A percentile compares a stretch with the other conserved stretches of the same genome.
phyloP scores from a whole-genome alignment of 1,140 invertebrate genomes.

The Trypoxylus dichotomus region DNA sequence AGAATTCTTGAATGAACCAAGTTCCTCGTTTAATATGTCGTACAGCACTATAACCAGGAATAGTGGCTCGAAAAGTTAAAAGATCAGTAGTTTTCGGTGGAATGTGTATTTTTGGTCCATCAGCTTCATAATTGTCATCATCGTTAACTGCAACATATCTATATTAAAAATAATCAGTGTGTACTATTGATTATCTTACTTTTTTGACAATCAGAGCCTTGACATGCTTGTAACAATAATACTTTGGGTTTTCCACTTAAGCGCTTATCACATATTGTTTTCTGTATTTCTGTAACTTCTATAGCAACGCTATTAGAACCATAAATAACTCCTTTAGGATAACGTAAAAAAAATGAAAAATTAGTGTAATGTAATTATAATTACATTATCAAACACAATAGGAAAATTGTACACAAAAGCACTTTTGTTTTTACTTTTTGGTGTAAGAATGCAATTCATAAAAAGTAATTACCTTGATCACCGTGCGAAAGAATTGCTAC shows the following conservation, averaged over 20 bases:
- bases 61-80: conserved; percentile 71
- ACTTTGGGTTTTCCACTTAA: conserved; percentile 45
- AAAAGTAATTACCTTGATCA: conserved; percentile 35
- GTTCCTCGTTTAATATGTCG: conserved; percentile 69
- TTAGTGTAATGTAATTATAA: no score
- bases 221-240: conserved; percentile 47
- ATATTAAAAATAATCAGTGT: background rate
- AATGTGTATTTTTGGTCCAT: conserved; percentile 46
- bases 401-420: no score
- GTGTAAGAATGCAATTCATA: no score
- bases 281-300: conserved; percentile 39
- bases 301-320: conserved; percentile 46
- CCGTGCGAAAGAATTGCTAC: conserved; percentile 48
- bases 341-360: background rate
- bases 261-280: conserved; percentile 36
- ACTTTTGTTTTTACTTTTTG: no score
- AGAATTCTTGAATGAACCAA: conserved; percentile 78
- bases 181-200: conserved; percentile 32
- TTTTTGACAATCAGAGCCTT: conserved; percentile 45
- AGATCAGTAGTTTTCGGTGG: conserved; percentile 72
- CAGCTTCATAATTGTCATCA: conserved; percentile 31
- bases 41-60: conserved; percentile 74
- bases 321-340: conserved; percentile 41
- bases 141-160: conserved; percentile 15
- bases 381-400: no score